phyloP scores from a whole-genome alignment of 2,888 invertebrate genomes.

The Steinernema carpocapsae region DNA sequence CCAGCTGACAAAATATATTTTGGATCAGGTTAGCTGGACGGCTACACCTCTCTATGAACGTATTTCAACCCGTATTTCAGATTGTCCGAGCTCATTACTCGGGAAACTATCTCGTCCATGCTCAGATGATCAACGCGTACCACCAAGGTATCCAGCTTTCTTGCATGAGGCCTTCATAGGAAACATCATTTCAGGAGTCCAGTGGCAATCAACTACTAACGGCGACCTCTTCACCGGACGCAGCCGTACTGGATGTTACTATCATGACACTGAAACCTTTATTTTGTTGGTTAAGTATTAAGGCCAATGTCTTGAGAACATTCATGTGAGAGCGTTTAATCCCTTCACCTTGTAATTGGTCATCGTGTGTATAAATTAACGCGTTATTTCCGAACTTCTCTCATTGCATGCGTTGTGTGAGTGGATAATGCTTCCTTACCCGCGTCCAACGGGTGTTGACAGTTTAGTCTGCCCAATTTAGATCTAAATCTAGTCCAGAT shows the following conservation, averaged over 20 bases:
- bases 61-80: conserved; percentile 36
- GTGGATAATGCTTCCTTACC: too few relatives aligned
- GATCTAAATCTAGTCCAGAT: too few relatives aligned
- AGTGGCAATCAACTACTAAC: conserved; percentile 54
- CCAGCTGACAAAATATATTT: conserved; percentile 44
- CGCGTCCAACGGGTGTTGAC: too few relatives aligned
- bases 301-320: not conserved
- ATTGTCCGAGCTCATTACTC: conserved; percentile 44
- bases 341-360: too few relatives aligned
- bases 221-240: conserved; percentile 46
- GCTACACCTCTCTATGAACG: too few relatives aligned
- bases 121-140: conserved; percentile 49
- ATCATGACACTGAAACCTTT: conserved; percentile 51
- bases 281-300: conserved; percentile 47
- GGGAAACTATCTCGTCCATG: conserved; percentile 52
- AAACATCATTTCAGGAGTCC: conserved; percentile 35
- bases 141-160: conserved; percentile 39
- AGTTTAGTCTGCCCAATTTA: too few relatives aligned
- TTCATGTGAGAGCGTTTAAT: not conserved
- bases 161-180: not conserved
- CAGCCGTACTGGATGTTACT: conserved; percentile 43
- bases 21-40: conserved; percentile 43
- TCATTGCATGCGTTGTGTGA: too few relatives aligned
- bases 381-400: too few relatives aligned
- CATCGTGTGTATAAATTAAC: too few relatives aligned